Evolutionary conservation across 2,113 vertebrate genomes (phyloP).

Genomic region (Pelecanus crispus): DNA sequence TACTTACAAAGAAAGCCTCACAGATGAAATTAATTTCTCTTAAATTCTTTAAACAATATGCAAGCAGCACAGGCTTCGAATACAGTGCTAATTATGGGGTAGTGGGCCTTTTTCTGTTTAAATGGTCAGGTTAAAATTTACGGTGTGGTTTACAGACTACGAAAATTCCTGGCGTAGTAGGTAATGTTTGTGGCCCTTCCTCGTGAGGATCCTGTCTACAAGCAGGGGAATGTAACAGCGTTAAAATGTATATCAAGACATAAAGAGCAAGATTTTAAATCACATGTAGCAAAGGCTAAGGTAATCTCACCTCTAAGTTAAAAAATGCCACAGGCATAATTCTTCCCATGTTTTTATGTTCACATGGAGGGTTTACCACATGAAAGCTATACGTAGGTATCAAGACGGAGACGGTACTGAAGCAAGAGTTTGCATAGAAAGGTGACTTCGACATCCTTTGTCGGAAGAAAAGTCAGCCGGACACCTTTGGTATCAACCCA

Average conservation of each 20-base stretch:
- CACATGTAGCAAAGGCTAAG: not conserved
- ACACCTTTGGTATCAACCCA: not conserved
- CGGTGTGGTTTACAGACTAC: not conserved
- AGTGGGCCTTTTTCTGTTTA: not conserved
- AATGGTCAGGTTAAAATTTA: constrained; percentile 20
- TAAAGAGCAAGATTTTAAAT: not conserved
- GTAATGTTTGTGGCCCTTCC: constrained; percentile 11
- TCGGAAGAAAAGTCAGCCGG: not conserved
- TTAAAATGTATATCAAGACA: not conserved
- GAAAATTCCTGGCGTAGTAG: constrained; percentile 28
- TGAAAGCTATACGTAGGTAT: not conserved
- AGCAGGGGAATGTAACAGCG: not conserved
- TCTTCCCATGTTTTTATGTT: not conserved
- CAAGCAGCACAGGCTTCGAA: not conserved
- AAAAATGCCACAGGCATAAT: not conserved
- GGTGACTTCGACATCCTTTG: not conserved
- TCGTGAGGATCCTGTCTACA: not conserved
- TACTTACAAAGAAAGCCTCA: constrained; percentile 22
- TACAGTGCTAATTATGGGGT: constrained; percentile 43
- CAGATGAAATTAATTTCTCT: constrained; percentile 36
- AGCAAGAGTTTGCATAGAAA: not conserved
- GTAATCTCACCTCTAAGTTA: not conserved
- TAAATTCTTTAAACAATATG: constrained; percentile 42
- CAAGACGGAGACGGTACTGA: not conserved
- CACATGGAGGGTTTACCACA: not conserved